Base-by-base conservation (phyloP, 2,888 invertebrate species). In the Trichacis sp. region DNA sequence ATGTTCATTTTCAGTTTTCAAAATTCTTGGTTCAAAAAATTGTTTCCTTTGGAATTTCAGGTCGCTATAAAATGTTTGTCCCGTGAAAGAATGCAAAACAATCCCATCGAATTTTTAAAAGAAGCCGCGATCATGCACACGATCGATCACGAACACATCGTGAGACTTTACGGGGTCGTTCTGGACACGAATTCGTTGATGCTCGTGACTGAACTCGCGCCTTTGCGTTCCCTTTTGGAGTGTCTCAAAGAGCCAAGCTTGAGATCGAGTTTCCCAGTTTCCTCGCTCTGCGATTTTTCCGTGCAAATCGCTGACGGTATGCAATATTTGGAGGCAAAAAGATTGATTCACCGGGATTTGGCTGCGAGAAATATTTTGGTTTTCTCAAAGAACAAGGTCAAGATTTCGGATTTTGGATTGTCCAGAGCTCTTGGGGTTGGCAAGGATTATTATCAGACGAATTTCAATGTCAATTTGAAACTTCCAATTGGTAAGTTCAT, bases 81-180 rank as follows among this genome's bases (percentile, higher is more conserved):
- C 42, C 91, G 96, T 68, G 97, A 98, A 80, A 89, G 96, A 59
- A 94, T 99, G 93, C 95, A 97, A 76, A 95, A 95, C 72, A 97
- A 97, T 84, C 96, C 97, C 0, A 93, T 96, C 69, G 97, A 98
- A 85, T 98, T 98, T 86, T 87, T 98, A 49, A 98, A 98, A 85
- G 98, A 99, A 85, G 98, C 98, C 0, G 96, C 96, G 9, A 96
- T 98, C 70, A 98, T 99, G 98, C 97, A 98, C 84, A 92, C 94
- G 68, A 96, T 98, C 75, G 96, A 97, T 83, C 97, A 98, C 83
- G 95, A 96, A 63, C 95, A 97, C 83, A 97, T 99, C 73, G 98
- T 98, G 2, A 88, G 97, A n/a, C 87, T 99, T 59, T 98, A 96
- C 83, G 99, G 99, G 1, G 98, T 99, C 12, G 98, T 98, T 2